phyloP scores from a whole-genome alignment of 2,113 vertebrate species.

The Sardina pilchardus region DNA sequence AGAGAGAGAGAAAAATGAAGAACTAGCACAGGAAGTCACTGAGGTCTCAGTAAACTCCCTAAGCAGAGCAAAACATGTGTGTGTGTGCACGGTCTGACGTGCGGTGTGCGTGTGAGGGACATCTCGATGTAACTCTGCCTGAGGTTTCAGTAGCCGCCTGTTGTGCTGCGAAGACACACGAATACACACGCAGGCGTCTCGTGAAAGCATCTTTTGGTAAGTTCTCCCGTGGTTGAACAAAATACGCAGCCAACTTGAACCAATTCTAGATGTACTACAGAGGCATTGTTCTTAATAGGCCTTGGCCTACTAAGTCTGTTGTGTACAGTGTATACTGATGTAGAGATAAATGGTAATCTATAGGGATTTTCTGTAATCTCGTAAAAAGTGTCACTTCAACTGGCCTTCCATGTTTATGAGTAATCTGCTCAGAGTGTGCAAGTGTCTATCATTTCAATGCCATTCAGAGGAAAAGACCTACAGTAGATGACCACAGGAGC shows the following conservation, averaged over 20 bases:
- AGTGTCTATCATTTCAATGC: too few species aligned
- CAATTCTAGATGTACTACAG: not conserved
- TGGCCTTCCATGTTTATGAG: not conserved
- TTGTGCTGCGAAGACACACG: too few species aligned
- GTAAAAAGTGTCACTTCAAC: not conserved
- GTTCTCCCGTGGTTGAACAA: not conserved
- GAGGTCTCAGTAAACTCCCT: conserved; percentile 57
- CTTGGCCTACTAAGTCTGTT: too few species aligned
- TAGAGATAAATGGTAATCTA: not conserved
- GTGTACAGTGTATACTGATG: too few species aligned
- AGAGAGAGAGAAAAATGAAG: conserved; percentile 54
- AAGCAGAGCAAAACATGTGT: not conserved
- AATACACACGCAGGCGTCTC: not conserved
- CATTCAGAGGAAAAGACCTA: too few species aligned
- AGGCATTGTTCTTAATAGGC: too few species aligned
- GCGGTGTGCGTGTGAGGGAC: not conserved
- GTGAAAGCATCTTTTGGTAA: not conserved
- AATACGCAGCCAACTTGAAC: not conserved
- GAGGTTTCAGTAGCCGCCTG: not conserved
- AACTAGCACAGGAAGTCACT: conserved; percentile 76
- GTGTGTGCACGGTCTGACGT: not conserved
- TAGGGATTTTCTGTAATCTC: too few species aligned
- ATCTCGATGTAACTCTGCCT: not conserved
- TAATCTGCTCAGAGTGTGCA: not conserved
- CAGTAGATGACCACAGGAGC: too few species aligned